Percentiles rank a stretch among this genome's conserved stretches.
phyloP scores from a whole-genome alignment of 2,888 invertebrate genomes.

The Leucoptera coffeella region DNA sequence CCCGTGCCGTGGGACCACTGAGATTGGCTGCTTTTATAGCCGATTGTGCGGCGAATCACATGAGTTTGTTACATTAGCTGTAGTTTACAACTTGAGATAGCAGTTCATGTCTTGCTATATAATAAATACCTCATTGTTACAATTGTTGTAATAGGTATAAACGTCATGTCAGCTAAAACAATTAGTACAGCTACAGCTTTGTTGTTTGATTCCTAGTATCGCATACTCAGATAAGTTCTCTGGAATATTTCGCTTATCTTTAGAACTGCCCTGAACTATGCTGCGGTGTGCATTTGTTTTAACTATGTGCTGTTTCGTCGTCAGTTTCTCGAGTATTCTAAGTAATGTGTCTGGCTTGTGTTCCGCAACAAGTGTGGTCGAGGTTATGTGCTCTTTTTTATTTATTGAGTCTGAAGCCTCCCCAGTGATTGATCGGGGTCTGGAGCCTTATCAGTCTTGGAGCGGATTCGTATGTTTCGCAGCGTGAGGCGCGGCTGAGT shows the following conservation, averaged over 20 bases:
- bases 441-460: constrained; percentile 21
- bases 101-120: too few relatives aligned
- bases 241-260: constrained; percentile 4
- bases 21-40: constrained; percentile 35
- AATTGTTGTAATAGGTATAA: too few relatives aligned
- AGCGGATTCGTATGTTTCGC: constrained; percentile 46
- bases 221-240: constrained; percentile 2
- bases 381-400: too few relatives aligned
- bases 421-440: constrained; percentile 30
- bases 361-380: background rate
- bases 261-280: constrained; percentile 9
- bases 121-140: too few relatives aligned
- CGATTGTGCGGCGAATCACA: constrained; percentile 20
- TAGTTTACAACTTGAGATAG: too few relatives aligned
- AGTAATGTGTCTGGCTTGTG: too few relatives aligned
- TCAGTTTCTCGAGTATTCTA: too few relatives aligned
- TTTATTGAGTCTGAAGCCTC: constrained; percentile 16
- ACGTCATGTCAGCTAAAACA: too few relatives aligned
- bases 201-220: too few relatives aligned
- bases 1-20: constrained; percentile 29
- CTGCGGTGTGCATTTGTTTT: constrained; percentile 1
- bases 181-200: too few relatives aligned
- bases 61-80: too few relatives aligned
- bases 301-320: too few relatives aligned
- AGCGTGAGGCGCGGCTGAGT: constrained; percentile 37